Base-by-base conservation (phyloP, 2,888 invertebrate genomes). In the Rapana venosa region DNA sequence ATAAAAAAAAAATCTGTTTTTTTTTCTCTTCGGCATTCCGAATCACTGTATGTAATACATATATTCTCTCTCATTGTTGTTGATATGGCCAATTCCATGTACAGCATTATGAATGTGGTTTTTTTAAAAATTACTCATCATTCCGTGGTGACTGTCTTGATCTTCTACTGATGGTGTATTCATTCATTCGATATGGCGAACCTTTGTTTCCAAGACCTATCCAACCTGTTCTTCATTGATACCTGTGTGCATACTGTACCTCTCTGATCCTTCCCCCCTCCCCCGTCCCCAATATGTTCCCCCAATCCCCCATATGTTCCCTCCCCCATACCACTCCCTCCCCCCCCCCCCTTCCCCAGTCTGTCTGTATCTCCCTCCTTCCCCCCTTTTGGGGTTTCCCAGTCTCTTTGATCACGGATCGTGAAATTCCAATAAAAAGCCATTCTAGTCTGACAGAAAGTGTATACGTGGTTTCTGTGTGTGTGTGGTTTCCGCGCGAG, bases 361-460 rank as follows among this genome's bases (percentile, higher is more conserved):
- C 47, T 47, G 47, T 47, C 47, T 47, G 47, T 47, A 47, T 32
- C 32, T 32, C 35, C n/a, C 36, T 77, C 79, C 74, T 32, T 11
- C 61, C 17, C 22, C 15, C 13, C 30, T 87, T 35, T 4, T 30
- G 66, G 87, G 32, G 20, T 87, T n/a, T 87, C n/a, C 30, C 61
- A 20, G 26, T 74, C 17, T 87, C 58, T 58, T 70, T 84, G 85
- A 89, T 89, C 89, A 89, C 89, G 89, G 89, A 89, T 89, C 89
- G 74, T 58, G 84, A 85, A 89, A 89, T 83, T 89, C 89, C 89
- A 89, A 85, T 89, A 89, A 89, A 88, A 58, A 81, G 56, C 35
- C 66, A 84, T 84, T 85, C 85, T 89, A 89, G 89, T 89, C 89
- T 79, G 11, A 88, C 58, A 26, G 47, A 15, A 30, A 66, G 66